phyloP scores from a whole-genome alignment of 1,140 invertebrate species.

The Trichogramma pretiosum region DNA sequence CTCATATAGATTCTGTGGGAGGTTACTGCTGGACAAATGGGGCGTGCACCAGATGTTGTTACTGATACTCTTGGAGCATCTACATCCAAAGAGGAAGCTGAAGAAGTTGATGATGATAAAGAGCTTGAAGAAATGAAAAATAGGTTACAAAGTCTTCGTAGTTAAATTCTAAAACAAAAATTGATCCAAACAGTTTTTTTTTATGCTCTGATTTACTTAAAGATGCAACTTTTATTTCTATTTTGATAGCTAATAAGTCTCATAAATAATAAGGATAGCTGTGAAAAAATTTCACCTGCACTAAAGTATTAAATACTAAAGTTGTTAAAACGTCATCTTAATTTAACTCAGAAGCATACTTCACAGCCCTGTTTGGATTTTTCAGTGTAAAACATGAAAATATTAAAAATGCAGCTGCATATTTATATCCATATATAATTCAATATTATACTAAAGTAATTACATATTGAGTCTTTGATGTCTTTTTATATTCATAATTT shows the following conservation, averaged over 20 bases:
- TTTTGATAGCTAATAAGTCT: no score
- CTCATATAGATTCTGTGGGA: slow-evolving; percentile 78
- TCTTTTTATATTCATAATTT: no score
- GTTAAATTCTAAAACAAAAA: no score
- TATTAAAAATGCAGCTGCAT: no score
- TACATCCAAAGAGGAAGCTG: slow-evolving; percentile 42
- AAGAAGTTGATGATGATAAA: slow-evolving; percentile 64
- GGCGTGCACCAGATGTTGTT: slow-evolving; percentile 75
- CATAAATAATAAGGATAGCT: no score
- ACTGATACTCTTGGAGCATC: slow-evolving; percentile 54
- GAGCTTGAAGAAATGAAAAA: slow-evolving; percentile 81
- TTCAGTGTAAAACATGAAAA: neutral
- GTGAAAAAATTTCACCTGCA: neutral
- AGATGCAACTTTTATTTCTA: neutral
- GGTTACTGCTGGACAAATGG: slow-evolving; percentile 85
- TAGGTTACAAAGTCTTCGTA: slow-evolving; percentile 71
- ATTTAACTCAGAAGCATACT: no score
- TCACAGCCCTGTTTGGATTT: neutral
- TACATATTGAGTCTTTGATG: no score
- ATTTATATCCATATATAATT: no score
- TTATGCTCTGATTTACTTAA: no score
- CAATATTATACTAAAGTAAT: no score
- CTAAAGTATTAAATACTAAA: slow-evolving; percentile 11
- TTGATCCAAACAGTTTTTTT: no score
- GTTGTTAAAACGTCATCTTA: neutral